Evolutionary conservation across 1,140 invertebrate species (phyloP).

Genomic region (Cyrtorhinus lividipennis): DNA sequence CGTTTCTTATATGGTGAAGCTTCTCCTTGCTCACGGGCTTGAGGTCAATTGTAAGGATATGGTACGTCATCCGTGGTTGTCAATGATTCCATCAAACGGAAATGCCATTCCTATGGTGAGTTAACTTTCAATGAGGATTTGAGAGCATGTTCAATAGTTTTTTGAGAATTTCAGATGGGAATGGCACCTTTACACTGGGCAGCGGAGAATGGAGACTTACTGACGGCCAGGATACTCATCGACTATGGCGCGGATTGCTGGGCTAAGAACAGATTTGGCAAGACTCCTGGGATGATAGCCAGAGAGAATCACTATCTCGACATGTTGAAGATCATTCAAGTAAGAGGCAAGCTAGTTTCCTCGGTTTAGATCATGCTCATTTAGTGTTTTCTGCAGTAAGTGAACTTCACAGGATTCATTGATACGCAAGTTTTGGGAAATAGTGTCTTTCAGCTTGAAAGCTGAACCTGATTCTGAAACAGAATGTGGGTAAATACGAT

Average conservation of each 20-base stretch:
- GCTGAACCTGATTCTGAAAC: no score
- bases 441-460: no score
- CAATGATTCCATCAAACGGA: constrained; percentile 23
- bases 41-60: constrained; percentile 70
- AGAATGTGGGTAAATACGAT: no score
- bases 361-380: no score
- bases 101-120: no score
- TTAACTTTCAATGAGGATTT: no score
- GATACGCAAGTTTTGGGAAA: no score
- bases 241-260: constrained; percentile 52
- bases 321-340: constrained; percentile 38
- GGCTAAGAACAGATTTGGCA: constrained; percentile 64
- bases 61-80: no score
- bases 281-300: constrained; percentile 66
- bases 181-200: constrained; percentile 95
- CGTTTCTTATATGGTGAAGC: constrained; percentile 56
- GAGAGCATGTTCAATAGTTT: no score
- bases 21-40: constrained; percentile 61
- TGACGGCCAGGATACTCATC: constrained; percentile 53
- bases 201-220: constrained; percentile 62
- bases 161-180: constrained; percentile 47
- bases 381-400: no score
- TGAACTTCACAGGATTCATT: no score
- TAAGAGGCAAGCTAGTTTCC: not conserved
- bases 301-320: constrained; percentile 44